Base-by-base conservation (phyloP, 2,888 invertebrate species). In the Tillus elongatus region DNA sequence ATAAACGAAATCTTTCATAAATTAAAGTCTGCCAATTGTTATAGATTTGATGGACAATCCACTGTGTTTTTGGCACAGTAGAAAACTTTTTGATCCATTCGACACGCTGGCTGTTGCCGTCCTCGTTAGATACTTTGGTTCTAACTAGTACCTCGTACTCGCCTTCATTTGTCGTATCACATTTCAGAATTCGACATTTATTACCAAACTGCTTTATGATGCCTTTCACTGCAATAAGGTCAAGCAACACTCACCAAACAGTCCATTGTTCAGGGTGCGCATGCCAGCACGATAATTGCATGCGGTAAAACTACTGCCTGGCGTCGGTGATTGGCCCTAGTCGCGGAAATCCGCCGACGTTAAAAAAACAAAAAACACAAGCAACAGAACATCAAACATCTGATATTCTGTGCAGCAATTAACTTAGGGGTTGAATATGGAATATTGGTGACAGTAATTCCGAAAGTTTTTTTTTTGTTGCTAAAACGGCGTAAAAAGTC, bases 1-100 rank as follows among this genome's bases (percentile, higher is more conserved):
- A 32, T 39, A 41, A 31, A 41, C 41, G 30, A 39, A 39, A 35
- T 39, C 16, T 36, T 38, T 35, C 35, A 38, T 35, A 12, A n/a
- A 35, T 12, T 35, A 4, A 13, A 30, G 29, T 14, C 30, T 35
- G 28, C 3, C 27, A 10, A 9, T 29, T 29, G n/a, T 9, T 29
- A 8, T 29, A 29, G n/a, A 8, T 29, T 29, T 29, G n/a, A 29
- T 10, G 12, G n/a, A 29, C 30, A 29, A 29, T 29, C 30, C 30
- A 29, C 11, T 29, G 8, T 30, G 26, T 12, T 32, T 28, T 15
- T 27, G 40, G 37, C 30, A 28, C 29, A 33, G 33, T 29, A 37
- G 40, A 33, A 33, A 37, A 36, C 27, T 30, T 35, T 13, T 39
- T 32, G 15, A 39, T 39, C 31, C 35, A 36, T 4, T 30, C 31